These are phyloP conservation scores for Meteorus colon DNA, from an alignment of 2,888 invertebrate species.

Conservation along the genomic window DNA sequence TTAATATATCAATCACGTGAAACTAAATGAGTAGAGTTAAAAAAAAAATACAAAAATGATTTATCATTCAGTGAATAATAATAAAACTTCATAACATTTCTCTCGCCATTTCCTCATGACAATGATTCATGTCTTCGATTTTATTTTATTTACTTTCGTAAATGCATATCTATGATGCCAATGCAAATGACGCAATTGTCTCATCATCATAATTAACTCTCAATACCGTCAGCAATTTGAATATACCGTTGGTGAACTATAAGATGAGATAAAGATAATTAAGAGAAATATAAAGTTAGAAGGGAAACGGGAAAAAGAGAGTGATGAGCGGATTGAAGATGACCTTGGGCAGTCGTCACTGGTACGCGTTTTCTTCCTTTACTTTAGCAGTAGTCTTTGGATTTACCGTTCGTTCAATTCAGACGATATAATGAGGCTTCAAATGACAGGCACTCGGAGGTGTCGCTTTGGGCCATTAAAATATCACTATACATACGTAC, in stretches of 20 bases:
- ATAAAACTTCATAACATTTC: too few relatives aligned
- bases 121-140: not conserved
- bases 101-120: not conserved
- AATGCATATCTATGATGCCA: conserved; percentile 21
- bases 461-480: conserved; percentile 38
- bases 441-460: conserved; percentile 29
- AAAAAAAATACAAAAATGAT: too few relatives aligned
- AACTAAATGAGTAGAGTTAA: too few relatives aligned
- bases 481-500: not conserved
- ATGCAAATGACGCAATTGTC: conserved; percentile 29
- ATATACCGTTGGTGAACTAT: conserved; percentile 29
- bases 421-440: conserved; percentile 40
- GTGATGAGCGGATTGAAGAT: conserved; percentile 32
- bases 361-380: conserved; percentile 23
- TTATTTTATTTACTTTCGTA: not conserved
- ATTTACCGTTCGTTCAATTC: conserved; percentile 42
- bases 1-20: too few relatives aligned
- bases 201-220: conserved; percentile 26
- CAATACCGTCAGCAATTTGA: conserved; percentile 26
- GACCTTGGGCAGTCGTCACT: conserved; percentile 41
- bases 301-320: conserved; percentile 12
- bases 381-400: not conserved
- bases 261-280: not conserved
- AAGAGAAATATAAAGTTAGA: conserved; percentile 18
- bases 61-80: too few relatives aligned